These are phyloP conservation scores for Eulemur mongoz DNA, from an alignment of 2,797 vertebrate species.

Conservation along the genomic window DNA sequence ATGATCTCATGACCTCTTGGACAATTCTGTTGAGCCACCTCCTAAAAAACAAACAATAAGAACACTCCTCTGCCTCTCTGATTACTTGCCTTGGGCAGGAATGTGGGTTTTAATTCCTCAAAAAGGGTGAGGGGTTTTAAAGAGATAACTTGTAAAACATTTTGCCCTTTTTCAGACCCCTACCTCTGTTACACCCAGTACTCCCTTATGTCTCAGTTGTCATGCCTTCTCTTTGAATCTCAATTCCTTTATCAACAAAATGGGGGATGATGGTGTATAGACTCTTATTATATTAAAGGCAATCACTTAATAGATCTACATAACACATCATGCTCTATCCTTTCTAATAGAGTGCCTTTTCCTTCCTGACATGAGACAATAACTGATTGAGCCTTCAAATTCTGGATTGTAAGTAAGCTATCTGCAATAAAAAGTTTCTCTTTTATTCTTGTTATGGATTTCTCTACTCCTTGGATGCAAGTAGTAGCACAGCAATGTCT, in stretches of 20 bases:
- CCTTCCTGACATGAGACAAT: background rate
- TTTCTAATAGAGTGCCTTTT: background rate
- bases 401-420: background rate
- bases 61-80: no score
- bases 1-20: no score
- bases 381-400: background rate
- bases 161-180: no score
- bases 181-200: background rate
- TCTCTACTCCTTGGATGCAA: background rate
- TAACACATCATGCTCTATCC: background rate
- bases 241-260: background rate
- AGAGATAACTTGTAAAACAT: no score
- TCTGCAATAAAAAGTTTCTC: background rate
- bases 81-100: no score
- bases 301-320: background rate
- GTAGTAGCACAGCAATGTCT: background rate
- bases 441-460: background rate
- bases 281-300: background rate
- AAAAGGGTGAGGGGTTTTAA: no score
- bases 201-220: background rate
- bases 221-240: background rate
- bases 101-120: no score
- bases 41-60: no score
- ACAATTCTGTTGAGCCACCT: no score
- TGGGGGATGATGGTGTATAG: no score